Evolutionary conservation across 2,113 vertebrate genomes (phyloP).

Genomic region (Bubalus kerabau): DNA sequence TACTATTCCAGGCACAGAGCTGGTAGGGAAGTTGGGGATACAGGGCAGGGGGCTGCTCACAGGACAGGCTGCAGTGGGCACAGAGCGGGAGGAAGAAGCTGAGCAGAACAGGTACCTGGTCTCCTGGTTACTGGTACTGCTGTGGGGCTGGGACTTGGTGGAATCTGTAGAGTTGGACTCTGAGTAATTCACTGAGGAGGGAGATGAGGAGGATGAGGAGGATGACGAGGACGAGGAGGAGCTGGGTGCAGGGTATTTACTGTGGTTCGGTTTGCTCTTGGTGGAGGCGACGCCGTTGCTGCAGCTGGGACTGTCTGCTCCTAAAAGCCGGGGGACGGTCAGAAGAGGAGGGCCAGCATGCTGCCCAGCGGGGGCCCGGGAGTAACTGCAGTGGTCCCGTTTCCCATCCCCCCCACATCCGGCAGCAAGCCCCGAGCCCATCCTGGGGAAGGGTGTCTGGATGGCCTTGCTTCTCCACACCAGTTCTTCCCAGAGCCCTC

Average conservation of each 20-base stretch:
- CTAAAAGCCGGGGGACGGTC: constrained; percentile 77
- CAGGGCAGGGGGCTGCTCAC: background rate
- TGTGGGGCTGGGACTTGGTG: constrained; percentile 97
- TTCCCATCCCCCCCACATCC: constrained; percentile 37
- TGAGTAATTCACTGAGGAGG: constrained; percentile 97
- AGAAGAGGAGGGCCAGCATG: constrained; percentile 35
- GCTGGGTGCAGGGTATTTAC: constrained; percentile 93
- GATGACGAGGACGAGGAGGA: constrained; percentile 90
- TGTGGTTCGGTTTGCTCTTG: constrained; percentile 92
- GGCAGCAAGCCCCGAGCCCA: background rate
- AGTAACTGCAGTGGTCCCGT: background rate
- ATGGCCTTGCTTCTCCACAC: background rate
- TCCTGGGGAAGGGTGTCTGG: constrained; percentile 6
- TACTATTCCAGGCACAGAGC: background rate
- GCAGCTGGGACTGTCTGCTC: constrained; percentile 96
- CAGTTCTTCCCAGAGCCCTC: constrained; percentile 54
- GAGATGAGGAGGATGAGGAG: constrained; percentile 93
- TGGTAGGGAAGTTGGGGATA: background rate
- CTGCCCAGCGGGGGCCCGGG: background rate
- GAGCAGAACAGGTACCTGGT: constrained; percentile 86
- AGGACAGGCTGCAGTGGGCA: background rate
- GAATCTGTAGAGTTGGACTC: constrained; percentile 99
- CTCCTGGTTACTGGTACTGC: constrained; percentile 96
- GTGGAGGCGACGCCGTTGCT: constrained; percentile 92
- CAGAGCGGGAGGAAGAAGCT: background rate